Evolutionary conservation across 2,113 vertebrate genomes (phyloP), one percentile per base, ranked within the genome.

Genomic region (Dolichotis patagonum): DNA sequence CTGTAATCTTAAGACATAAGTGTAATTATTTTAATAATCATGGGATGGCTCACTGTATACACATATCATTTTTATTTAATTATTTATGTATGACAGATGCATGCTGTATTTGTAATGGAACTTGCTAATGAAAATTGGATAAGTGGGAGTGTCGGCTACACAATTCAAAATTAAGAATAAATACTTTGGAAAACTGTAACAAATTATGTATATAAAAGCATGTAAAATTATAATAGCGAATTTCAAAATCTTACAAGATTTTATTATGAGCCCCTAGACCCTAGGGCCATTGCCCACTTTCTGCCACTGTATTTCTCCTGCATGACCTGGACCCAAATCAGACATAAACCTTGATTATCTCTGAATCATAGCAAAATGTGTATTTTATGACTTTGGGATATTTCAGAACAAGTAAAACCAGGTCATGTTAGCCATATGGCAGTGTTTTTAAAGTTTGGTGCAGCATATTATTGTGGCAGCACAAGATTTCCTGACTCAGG

Each of bases 311-410:
- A 73, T 81, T 32, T 77, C 12, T 85, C 35, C 65, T 8, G 2
- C 43, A 35, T 92, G 88, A 84, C 54, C 35, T 90, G 49, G 26
- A 38, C 43, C 22, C 41, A 82, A 75, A 60, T 90, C 28, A 46
- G 46, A 4, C 85, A 92, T 32, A 85, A 94, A 13, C n/a, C 17
- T 92, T 85, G 78, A 69, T 80, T 90, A 12, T 56, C n/a, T 88
- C 43, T 91, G 58, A 96, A 82, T 91, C 83, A 92, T 35, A 82
- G 46, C 58, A 96, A 88, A 90, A 85, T 67, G 49, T 41, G 32
- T 82, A 90, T 90, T 94, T 10, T 77, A 78, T 97, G 92, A 69
- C 91, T 92, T 77, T 78, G 86, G 20, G 83, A 97, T 96, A 82
- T 54, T 43, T 97, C 35, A 67, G 41, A 89, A 84, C 80, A 73